Evolutionary conservation across 2,113 vertebrate genomes (phyloP), one percentile per base, ranked within the genome.

Genomic region (Hydrolagus affinis): DNA sequence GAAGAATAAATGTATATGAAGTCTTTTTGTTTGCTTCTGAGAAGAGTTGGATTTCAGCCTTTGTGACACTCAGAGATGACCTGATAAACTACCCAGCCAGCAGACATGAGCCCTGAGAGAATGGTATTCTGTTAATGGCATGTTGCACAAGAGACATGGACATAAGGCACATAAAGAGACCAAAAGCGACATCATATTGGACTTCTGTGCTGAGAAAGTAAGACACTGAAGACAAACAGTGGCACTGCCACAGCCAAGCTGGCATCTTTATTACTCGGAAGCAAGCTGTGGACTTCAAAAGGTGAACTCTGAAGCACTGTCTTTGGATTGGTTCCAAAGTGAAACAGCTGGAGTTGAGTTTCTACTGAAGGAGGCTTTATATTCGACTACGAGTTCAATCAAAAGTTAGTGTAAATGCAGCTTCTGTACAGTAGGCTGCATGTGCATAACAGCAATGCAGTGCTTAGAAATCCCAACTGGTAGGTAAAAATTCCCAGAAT

Each of bases 291-390:
- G 75, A 60, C 57, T 60, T 78, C 73, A 75, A 75, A 57, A 56
- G 19, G 73, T 56, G 73, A 74, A 76, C 59, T 76, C 9, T 1
- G 73, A 21, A 56, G 56, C 21, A 78, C 12, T 60, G 56, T 15
- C 57, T 78, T 78, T 78, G 75, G 75, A 78, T 59, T 25, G 56
- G 25, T 11, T 78, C 75, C 75, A 78, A 60, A 60, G 57, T 78
- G 56, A 78, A 78, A 25, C 75, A 78, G 75, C 75, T 78, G 75
- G 75, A 60, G n/a, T 60, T 21, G 57, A 78, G 59, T 23, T 60
- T 78, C 57, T 25, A 60, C 75, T 57, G 57, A 78, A 78, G 21
- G n/a, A 59, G n/a, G 57, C 11, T 60, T n/a, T 78, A 57, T 57
- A 23, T 23, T 60, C 12, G 56, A 23, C 11, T 23, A 78, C 75